Percentiles rank a stretch among this genome's conserved stretches.
Evolutionary conservation across 1,140 invertebrate species (phyloP).

Genomic region (Drosophila busckii): DNA sequence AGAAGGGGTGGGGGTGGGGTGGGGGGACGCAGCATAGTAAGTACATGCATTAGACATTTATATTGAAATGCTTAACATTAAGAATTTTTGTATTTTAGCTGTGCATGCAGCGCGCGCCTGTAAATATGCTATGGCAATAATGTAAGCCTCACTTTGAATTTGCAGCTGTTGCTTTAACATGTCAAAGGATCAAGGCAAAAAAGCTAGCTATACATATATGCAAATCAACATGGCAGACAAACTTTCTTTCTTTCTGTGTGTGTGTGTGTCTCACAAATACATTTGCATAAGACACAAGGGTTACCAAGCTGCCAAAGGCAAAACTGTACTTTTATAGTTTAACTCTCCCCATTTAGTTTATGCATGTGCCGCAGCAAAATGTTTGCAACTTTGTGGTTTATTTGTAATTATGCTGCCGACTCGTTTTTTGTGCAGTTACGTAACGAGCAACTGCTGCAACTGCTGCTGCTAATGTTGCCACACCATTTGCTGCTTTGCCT

Average conservation of each 20-base stretch:
- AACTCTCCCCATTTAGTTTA: slow-evolving; percentile 38
- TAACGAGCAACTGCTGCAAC: slow-evolving; percentile 31
- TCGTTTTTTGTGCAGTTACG: slow-evolving; percentile 12
- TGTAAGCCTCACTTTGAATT: too few relatives aligned
- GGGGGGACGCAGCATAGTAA: too few relatives aligned
- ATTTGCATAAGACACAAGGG: slow-evolving; percentile 70
- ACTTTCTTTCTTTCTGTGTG: slow-evolving; percentile 34
- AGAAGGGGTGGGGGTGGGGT: too few relatives aligned
- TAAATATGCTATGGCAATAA: too few relatives aligned
- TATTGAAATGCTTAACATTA: too few relatives aligned
- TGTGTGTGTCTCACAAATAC: slow-evolving; percentile 16
- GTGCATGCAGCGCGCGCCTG: too few relatives aligned
- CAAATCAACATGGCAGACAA: slow-evolving; percentile 58
- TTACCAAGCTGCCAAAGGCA: too few relatives aligned
- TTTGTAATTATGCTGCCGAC: slow-evolving; percentile 68
- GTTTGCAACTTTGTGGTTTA: slow-evolving; percentile 75
- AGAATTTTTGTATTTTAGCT: too few relatives aligned
- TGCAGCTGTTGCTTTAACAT: slow-evolving; percentile 42
- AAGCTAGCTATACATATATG: slow-evolving; percentile 19
- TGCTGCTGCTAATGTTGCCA: slow-evolving; percentile 43
- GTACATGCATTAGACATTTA: too few relatives aligned
- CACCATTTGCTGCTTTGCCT: slow-evolving; percentile 46
- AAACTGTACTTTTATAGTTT: slow-evolving; percentile 8
- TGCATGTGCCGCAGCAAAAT: slow-evolving; percentile 51
- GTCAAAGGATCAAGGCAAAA: slow-evolving; percentile 68